Percentiles rank a stretch among this genome's conserved stretches.
These are phyloP conservation scores for Idaea aversata DNA, from an alignment of 2,888 invertebrate genomes.

Conservation along the genomic window DNA sequence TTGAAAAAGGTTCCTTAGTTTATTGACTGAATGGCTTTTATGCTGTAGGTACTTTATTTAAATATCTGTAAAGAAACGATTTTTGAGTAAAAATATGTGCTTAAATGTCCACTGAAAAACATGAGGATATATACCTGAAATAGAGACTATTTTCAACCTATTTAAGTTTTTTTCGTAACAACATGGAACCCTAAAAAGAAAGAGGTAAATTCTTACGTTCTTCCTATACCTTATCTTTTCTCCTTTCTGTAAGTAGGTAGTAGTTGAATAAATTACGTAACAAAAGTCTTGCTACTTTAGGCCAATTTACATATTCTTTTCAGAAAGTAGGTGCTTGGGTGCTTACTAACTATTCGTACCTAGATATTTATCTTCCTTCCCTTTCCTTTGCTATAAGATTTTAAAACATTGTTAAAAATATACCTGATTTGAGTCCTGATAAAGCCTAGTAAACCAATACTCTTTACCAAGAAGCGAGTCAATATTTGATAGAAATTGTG, in stretches of 20 bases:
- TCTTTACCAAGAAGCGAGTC: constrained; percentile 16
- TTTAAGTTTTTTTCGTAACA: not conserved
- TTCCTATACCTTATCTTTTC: not conserved
- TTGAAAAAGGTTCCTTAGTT: too few relatives aligned
- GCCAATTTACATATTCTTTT: not conserved
- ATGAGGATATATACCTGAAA: not conserved
- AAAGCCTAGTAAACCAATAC: constrained; percentile 5
- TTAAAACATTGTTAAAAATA: too few relatives aligned
- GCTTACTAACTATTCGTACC: not conserved
- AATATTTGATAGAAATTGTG: constrained; percentile 12
- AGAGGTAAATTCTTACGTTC: not conserved
- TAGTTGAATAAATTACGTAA: not conserved
- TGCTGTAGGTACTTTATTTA: too few relatives aligned
- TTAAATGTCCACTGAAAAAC: too few relatives aligned
- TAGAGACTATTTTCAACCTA: not conserved
- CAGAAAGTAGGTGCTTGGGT: not conserved
- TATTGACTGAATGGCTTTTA: too few relatives aligned
- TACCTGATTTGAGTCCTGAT: not conserved
- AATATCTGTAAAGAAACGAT: too few relatives aligned
- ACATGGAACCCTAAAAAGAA: not conserved
- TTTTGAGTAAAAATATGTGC: too few relatives aligned
- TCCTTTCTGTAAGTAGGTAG: not conserved
- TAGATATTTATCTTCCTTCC: not conserved
- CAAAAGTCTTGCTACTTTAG: not conserved
- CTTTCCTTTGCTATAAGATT: not conserved